Percentiles rank a stretch among this genome's conserved stretches.
These are phyloP conservation scores for Plestiodon gilberti DNA, from an alignment of 2,113 vertebrate species.

Conservation along the genomic window DNA sequence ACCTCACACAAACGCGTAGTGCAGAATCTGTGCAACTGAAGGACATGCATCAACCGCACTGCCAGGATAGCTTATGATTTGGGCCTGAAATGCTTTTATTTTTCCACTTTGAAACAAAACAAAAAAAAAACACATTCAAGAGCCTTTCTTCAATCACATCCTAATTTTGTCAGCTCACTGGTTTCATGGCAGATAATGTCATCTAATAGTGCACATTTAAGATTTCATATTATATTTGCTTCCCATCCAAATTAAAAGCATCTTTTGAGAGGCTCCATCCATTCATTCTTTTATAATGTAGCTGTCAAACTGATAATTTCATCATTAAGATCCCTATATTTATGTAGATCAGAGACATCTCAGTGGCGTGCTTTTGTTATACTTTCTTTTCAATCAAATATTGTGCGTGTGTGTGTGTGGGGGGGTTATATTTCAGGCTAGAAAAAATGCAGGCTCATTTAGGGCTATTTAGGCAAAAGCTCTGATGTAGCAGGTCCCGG, in stretches of 20 bases:
- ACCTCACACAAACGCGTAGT: neutral
- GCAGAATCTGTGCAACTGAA: neutral
- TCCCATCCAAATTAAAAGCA: conserved; percentile 3
- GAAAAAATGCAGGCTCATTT: neutral
- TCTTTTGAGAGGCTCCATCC: conserved; percentile 12
- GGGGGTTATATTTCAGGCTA: neutral
- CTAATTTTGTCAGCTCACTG: neutral
- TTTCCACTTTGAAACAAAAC: neutral
- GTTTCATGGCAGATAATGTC: neutral
- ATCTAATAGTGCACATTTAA: neutral
- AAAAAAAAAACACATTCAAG: neutral
- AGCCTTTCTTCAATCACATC: neutral
- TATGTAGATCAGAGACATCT: conserved; percentile 6
- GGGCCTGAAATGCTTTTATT: neutral
- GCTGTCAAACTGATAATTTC: conserved; percentile 21
- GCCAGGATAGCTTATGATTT: neutral
- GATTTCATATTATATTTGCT: neutral
- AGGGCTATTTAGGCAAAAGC: neutral
- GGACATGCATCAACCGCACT: neutral
- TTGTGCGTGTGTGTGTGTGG: neutral
- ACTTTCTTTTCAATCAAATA: conserved; percentile 12
- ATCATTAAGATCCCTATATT: conserved; percentile 26
- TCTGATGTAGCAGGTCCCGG: neutral
- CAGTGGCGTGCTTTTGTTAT: conserved; percentile 5
- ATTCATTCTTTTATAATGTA: conserved; percentile 7